A percentile compares a stretch with the other conserved stretches of the same genome.
Conservation (phyloP, 30 jellyfish, hydroid and myxozoan genomes). For the Sanderia malayensis region DNA sequence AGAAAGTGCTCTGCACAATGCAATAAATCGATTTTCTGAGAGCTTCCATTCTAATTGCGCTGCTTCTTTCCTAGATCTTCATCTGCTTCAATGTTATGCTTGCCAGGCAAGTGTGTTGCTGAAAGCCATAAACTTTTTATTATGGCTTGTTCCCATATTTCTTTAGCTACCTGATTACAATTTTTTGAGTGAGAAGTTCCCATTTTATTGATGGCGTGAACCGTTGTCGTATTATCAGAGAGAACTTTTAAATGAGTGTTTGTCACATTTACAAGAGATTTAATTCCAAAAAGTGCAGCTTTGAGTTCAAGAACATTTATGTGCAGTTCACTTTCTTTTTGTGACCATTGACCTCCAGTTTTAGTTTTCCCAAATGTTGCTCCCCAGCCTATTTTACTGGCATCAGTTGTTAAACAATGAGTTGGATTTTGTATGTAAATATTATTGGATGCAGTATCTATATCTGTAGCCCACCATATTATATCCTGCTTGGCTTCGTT, state of each 20-base stretch:
- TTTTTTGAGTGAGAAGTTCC: slow-evolving; percentile 15
- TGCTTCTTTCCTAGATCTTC: too few relatives aligned
- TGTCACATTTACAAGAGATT: not conserved
- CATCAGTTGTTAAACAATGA: not conserved
- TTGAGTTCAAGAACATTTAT: slow-evolving; percentile 24
- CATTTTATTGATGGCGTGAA: slow-evolving; percentile 19
- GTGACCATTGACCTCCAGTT: slow-evolving; percentile 7
- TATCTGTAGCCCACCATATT: not conserved
- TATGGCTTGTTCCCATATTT: slow-evolving; percentile 19
- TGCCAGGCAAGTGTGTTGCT: slow-evolving; percentile 9
- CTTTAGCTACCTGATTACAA: not conserved
- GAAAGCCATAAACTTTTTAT: not conserved
- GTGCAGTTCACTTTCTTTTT: not conserved
- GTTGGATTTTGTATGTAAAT: not conserved
- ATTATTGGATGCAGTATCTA: not conserved
- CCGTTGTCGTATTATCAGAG: slow-evolving; percentile 40
- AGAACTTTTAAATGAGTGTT: slow-evolving; percentile 16
- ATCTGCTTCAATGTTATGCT: not conserved
- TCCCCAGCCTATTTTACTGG: not conserved
- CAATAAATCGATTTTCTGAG: too few relatives aligned
- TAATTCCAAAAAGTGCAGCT: slow-evolving; percentile 20
- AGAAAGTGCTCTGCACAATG: too few relatives aligned
- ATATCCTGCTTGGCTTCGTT: not conserved
- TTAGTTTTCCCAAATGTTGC: not conserved
- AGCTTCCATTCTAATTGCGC: too few relatives aligned